Evolutionary conservation across 2,888 invertebrate genomes (phyloP), one percentile per base, ranked within the genome.

Genomic region (Dryobota labecula): DNA sequence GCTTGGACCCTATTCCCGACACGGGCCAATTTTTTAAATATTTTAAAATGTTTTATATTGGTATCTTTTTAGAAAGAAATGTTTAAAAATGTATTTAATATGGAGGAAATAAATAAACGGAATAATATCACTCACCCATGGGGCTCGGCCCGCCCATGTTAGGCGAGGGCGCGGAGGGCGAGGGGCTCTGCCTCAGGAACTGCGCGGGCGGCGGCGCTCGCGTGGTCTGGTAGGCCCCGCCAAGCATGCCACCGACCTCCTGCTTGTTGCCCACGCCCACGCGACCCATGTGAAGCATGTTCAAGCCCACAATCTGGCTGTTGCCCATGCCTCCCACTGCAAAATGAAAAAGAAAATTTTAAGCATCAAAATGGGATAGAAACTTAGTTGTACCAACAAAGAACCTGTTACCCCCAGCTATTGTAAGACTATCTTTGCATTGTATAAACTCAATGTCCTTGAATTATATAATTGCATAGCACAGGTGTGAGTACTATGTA

Each of bases 181-280:
- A 97, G 0, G 98, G 98, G 87, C 98, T 98, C 90, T 98, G 98
- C 0, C 97, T 96, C 83, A 98, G 95, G 93, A 98, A 98, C 90
- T 98, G 98, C 82, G 96, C 97, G 6, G 98, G 98, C 0, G 97
- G 97, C 0, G 97, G 97, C 54, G 97, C 97, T 0, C 98, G 94
- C 1, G 92, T 94, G 0, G 89, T 88, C 3, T 90, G 87, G 84
- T 96, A 96, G 75, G 96, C 96, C 43, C 94, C 94, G 9, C 93
- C 94, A 84, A 96, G 91, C 92, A 94, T 92, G 20, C 90, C 90
- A 0, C 90, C 92, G 49, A 92, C 93, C 60, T 93, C 94, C 60
- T 89, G 91, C 85, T 94, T 93, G 76, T 86, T 88, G 60, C 87
- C 89, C 24, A 90, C 92, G 1, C 94, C 80, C n/a, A 76, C 81